Conservation (phyloP, 2,797 vertebrate genomes). For the Xenopus petersii region DNA sequence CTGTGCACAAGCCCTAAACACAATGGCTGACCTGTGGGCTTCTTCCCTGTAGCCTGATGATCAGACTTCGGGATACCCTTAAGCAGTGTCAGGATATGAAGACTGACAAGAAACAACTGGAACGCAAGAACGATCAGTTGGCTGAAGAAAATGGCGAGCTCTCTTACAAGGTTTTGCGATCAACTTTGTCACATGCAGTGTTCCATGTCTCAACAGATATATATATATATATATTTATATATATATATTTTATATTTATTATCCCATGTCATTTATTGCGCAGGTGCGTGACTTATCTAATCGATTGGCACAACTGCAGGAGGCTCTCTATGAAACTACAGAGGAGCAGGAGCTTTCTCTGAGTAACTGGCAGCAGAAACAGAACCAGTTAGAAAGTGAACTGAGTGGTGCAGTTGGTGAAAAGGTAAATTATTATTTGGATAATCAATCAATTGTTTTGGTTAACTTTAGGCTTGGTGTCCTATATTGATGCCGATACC, state of each 20-base stretch:
- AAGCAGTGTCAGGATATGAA: slow-evolving; percentile 85
- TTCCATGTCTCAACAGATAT: not conserved
- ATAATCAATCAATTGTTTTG: too few relatives aligned
- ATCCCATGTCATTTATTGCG: not conserved
- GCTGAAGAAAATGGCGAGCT: slow-evolving; percentile 86
- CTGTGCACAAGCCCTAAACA: not conserved
- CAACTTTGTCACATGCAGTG: too few relatives aligned
- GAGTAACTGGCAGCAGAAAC: slow-evolving; percentile 59
- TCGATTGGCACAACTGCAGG: slow-evolving; percentile 67
- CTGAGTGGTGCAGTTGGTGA: slow-evolving; percentile 61
- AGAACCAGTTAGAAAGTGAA: slow-evolving; percentile 61
- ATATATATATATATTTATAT: too few relatives aligned
- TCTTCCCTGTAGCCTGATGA: slow-evolving; percentile 67
- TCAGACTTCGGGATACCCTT: slow-evolving; percentile 76
- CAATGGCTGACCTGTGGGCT: not conserved
- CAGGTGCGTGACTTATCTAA: slow-evolving; percentile 70
- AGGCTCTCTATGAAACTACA: slow-evolving; percentile 62
- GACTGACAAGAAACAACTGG: slow-evolving; percentile 78
- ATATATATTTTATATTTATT: too few relatives aligned
- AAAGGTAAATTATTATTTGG: slow-evolving; percentile 58
- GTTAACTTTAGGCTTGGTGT: too few relatives aligned
- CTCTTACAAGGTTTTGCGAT: slow-evolving; percentile 74
- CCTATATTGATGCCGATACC: too few relatives aligned
- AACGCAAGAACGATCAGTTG: slow-evolving; percentile 81
- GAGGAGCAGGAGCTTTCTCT: slow-evolving; percentile 67